phyloP scores from a whole-genome alignment of 2,113 vertebrate genomes.

The Lophura nycthemera region DNA sequence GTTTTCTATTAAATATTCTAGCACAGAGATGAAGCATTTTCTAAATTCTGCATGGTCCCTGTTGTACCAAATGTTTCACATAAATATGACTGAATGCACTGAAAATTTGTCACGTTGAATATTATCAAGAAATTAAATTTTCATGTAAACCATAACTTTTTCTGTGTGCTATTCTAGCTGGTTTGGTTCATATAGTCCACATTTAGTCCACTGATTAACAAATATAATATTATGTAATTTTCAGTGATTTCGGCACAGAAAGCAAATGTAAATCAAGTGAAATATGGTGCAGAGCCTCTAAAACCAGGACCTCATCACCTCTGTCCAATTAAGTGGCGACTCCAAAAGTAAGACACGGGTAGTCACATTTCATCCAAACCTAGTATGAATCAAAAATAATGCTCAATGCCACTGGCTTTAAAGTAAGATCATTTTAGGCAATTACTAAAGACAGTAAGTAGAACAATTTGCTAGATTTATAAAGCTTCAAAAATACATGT shows the following conservation, averaged over 20 bases:
- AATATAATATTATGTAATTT: background rate
- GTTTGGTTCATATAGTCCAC: background rate
- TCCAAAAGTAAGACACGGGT: background rate
- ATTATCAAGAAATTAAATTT: constrained; percentile 6
- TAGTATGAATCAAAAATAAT: fast-evolving
- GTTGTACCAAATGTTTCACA: constrained; percentile 21
- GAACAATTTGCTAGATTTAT: background rate
- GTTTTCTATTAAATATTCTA: constrained; percentile 51
- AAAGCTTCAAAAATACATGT: background rate
- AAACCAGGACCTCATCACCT: background rate
- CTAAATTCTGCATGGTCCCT: background rate
- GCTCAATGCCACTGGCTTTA: background rate
- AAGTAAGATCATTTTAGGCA: fast-evolving
- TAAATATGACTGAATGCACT: constrained; percentile 15
- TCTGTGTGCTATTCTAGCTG: background rate
- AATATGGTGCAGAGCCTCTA: background rate
- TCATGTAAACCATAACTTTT: background rate
- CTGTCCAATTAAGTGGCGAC: background rate
- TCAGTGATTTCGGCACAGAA: background rate
- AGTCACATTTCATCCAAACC: background rate
- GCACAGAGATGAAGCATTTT: background rate
- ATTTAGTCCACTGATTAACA: background rate
- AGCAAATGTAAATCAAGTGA: background rate
- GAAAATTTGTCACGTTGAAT: background rate
- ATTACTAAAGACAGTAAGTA: background rate